A percentile compares a stretch with the other conserved stretches of the same genome.
These are phyloP conservation scores for Biston stratarius DNA, from an alignment of 2,888 invertebrate species.

Conservation along the genomic window DNA sequence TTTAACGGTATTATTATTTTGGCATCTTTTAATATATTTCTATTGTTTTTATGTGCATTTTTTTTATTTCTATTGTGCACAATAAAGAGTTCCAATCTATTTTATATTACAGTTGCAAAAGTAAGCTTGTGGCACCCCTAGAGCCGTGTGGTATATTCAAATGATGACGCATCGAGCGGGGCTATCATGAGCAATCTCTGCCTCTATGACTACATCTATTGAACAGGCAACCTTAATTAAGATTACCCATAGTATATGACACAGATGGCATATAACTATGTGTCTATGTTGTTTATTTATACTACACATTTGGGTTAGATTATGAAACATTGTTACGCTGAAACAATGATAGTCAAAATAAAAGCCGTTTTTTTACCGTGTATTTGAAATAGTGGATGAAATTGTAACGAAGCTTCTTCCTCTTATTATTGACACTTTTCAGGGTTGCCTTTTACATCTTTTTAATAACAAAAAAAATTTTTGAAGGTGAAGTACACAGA, in stretches of 20 bases:
- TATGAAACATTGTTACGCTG: neutral
- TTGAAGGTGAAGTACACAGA: no score
- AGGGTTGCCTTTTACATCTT: neutral
- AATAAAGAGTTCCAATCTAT: no score
- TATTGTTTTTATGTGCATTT: no score
- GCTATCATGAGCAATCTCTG: conserved; percentile 23
- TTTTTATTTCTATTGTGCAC: no score
- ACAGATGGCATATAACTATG: neutral
- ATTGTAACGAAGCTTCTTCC: neutral
- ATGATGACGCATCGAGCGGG: conserved; percentile 13
- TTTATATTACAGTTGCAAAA: no score
- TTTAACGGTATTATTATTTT: no score
- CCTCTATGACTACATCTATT: conserved; percentile 17
- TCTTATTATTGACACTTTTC: neutral
- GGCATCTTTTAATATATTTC: no score
- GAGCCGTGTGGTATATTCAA: conserved; percentile 13
- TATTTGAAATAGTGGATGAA: neutral
- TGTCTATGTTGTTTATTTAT: neutral
- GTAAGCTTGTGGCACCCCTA: conserved; percentile 9
- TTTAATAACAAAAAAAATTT: no score
- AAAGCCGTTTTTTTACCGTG: neutral
- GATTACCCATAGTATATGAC: conserved; percentile 1
- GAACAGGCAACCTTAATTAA: conserved; percentile 15
- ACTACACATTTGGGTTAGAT: neutral
- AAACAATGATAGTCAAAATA: neutral